Conservation (phyloP, 2,797 vertebrate genomes). For the Channa striata region DNA sequence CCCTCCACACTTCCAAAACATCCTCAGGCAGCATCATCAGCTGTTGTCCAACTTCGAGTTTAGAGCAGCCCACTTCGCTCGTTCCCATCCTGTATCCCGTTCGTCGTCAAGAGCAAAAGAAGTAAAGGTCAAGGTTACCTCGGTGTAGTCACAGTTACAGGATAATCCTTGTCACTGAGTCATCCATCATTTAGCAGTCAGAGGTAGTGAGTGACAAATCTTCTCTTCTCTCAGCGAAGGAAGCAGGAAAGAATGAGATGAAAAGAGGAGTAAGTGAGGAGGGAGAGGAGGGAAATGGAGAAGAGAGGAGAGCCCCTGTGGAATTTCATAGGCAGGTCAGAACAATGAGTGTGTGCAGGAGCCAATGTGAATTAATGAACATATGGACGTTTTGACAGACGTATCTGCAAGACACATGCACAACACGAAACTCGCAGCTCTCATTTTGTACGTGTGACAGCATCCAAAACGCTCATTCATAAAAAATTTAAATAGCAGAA, state of each 20-base stretch:
- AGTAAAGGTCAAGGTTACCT: constrained; percentile 39
- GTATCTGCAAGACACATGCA: not conserved
- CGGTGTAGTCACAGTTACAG: constrained; percentile 25
- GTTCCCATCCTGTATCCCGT: constrained; percentile 44
- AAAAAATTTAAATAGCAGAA: constrained; percentile 2
- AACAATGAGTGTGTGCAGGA: constrained; percentile 48
- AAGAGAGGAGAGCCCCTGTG: constrained; percentile 71
- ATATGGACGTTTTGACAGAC: constrained; percentile 21
- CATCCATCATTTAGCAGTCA: constrained; percentile 53
- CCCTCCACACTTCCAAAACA: constrained; percentile 64
- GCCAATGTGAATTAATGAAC: constrained; percentile 21
- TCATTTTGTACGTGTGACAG: not conserved
- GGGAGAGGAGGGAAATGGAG: constrained; percentile 66
- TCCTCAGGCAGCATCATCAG: constrained; percentile 58
- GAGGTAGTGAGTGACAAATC: constrained; percentile 57
- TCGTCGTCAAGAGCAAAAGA: constrained; percentile 6
- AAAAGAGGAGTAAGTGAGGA: constrained; percentile 68
- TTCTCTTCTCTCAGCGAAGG: constrained; percentile 60
- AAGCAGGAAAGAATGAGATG: constrained; percentile 67
- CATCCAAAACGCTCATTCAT: constrained; percentile 2
- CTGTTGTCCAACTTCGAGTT: constrained; percentile 51
- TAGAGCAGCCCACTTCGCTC: constrained; percentile 17
- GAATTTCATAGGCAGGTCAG: constrained; percentile 81
- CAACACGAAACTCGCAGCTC: not conserved
- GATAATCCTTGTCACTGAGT: constrained; percentile 48